Base-by-base conservation (phyloP, 1,140 invertebrate genomes). In the Cardiocondyla obscurior region DNA sequence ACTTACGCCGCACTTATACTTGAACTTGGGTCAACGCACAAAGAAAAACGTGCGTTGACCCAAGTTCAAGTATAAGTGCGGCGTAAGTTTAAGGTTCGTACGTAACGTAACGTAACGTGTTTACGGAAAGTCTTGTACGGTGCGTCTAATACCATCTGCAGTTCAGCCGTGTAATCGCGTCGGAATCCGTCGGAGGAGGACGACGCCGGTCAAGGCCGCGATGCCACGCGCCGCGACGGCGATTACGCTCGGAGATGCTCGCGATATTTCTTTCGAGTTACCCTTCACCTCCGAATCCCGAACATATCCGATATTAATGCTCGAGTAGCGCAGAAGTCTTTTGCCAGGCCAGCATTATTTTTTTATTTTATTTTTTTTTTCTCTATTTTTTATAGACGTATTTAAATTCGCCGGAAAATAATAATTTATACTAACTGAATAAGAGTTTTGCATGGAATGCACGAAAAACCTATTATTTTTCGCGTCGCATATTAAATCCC, bases 141-240 rank as follows among this genome's bases (percentile, higher is more conserved):
- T n/a, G n/a, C n/a, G n/a, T n/a, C 60, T 77, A 67, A 77, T 67
- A 51, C 22, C 33, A 67, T 19, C 44, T 62, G 60, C 46, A 53
- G 33, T 33, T 67, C 30, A 33, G 19, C 62, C 44, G 42, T 30
- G 60, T 67, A 77, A 77, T 77, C 74, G 62, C 12, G 74, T 30
- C 30, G 74, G 46, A 79, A 79, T 67, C 46, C 74, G 30, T 22
- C 33, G 69, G 14, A 19, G 51, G 49, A 64, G 58, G 30, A 64
- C 62, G 62, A 67, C 25, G 33, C 22, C 62, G 74, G 74, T 79
- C 74, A 79, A 79, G 74, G 74, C 25, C 62, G 74, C 62, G 16
- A 42, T 33, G 74, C 30, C 62, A 53, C 60, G 60, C 46, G 74
- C 33, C 46, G 30, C 62, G 25, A 53, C 36, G 25, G 12, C 62